These are phyloP conservation scores for Odontomyia ornata DNA, from an alignment of 2,888 invertebrate species.

Conservation along the genomic window DNA sequence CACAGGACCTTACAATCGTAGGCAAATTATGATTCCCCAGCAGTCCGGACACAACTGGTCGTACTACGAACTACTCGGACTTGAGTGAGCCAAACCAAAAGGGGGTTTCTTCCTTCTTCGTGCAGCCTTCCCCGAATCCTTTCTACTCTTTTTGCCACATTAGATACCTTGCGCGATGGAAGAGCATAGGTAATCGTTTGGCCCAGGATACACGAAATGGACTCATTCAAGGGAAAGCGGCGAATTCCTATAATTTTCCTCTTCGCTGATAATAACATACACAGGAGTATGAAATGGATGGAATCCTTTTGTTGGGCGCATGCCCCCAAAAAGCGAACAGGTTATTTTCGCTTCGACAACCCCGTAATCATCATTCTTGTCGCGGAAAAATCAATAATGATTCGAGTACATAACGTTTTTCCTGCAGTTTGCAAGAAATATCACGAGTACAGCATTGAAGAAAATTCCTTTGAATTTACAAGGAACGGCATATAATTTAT, in stretches of 20 bases:
- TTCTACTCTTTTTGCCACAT: conserved; percentile 2
- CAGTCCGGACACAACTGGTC: conserved; percentile 50
- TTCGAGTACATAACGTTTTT: conserved; percentile 37
- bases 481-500: too few relatives aligned
- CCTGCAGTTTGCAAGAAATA: conserved; percentile 43
- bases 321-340: conserved; percentile 45
- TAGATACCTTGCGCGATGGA: background rate
- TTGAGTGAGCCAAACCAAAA: conserved; percentile 20
- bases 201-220: background rate
- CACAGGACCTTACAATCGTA: conserved; percentile 44
- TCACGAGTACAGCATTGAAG: too few relatives aligned
- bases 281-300: background rate
- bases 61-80: conserved; percentile 32
- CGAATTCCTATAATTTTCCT: conserved; percentile 23
- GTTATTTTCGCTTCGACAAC: conserved; percentile 45
- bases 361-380: conserved; percentile 14
- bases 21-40: conserved; percentile 49
- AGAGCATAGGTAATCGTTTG: background rate
- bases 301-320: conserved; percentile 24
- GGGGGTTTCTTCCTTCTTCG: background rate
- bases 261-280: background rate
- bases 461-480: too few relatives aligned
- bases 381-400: conserved; percentile 47
- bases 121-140: background rate
- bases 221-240: background rate